Evolutionary conservation across 1,140 invertebrate genomes (phyloP).

Genomic region (Plectus sambesii): DNA sequence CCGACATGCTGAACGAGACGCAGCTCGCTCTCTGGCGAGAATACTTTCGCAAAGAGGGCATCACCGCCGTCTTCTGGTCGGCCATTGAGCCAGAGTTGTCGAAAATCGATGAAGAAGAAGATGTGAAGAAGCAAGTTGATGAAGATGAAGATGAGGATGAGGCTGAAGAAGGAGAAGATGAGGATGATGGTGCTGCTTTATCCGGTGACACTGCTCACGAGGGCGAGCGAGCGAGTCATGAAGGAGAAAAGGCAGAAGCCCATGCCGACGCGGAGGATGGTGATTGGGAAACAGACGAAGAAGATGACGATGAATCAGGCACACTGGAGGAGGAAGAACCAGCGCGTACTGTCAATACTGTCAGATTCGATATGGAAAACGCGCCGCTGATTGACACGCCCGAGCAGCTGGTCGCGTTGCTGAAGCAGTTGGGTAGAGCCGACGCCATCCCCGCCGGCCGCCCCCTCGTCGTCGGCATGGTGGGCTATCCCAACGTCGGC

Average conservation of each 20-base stretch:
- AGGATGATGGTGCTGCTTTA: constrained; percentile 42
- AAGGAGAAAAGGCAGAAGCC: too few relatives aligned
- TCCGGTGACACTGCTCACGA: constrained; percentile 37
- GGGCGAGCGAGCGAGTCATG: constrained; percentile 48
- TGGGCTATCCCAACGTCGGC: constrained; percentile 96
- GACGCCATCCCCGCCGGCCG: constrained; percentile 3
- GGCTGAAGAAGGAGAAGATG: constrained; percentile 48
- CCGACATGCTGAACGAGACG: constrained; percentile 72
- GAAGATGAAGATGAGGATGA: constrained; percentile 16
- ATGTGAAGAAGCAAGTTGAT: constrained; percentile 2
- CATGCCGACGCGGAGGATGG: constrained; percentile 32
- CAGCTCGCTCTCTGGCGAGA: constrained; percentile 74
- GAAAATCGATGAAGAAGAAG: constrained; percentile 6
- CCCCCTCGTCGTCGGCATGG: constrained; percentile 67
- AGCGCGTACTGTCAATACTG: constrained; percentile 25
- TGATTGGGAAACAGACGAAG: constrained; percentile 18
- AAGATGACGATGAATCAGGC: constrained; percentile 22
- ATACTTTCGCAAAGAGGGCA: constrained; percentile 63
- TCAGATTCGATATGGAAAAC: constrained; percentile 17
- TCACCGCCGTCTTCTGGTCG: constrained; percentile 71
- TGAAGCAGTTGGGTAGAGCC: constrained; percentile 19
- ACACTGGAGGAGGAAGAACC: constrained; percentile 33
- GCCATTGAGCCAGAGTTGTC: constrained; percentile 52
- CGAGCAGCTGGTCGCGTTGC: constrained; percentile 22
- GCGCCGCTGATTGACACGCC: constrained; percentile 14